phyloP scores from a whole-genome alignment of 2,113 vertebrate genomes.

The Macaca mulatta region DNA sequence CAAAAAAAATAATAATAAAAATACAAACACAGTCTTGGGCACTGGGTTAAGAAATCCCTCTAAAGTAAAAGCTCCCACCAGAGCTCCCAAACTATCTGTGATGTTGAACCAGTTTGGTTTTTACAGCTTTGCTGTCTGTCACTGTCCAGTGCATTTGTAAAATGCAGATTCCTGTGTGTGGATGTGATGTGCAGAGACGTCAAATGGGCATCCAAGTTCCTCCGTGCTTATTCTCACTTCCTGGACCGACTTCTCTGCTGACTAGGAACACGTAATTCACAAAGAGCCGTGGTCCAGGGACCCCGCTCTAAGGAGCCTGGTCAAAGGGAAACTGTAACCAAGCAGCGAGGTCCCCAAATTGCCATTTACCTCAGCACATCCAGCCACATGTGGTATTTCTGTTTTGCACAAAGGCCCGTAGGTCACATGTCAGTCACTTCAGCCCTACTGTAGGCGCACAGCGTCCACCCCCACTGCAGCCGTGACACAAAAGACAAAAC shows the following conservation, averaged over 20 bases:
- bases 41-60: background rate
- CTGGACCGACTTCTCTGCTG: background rate
- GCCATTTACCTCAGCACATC: background rate
- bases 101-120: background rate
- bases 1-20: too few species aligned
- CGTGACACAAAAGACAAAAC: background rate
- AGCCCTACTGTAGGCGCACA: too few species aligned
- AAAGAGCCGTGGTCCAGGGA: accelerated
- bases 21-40: background rate
- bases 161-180: accelerated
- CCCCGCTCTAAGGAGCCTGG: background rate
- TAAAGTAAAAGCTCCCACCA: background rate
- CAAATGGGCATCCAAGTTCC: background rate
- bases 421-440: background rate
- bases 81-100: background rate
- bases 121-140: background rate
- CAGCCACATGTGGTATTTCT: background rate
- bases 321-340: background rate
- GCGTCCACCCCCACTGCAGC: background rate
- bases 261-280: background rate
- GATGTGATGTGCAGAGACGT: accelerated
- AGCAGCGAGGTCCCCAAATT: background rate
- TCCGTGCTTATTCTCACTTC: background rate
- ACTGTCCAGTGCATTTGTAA: background rate
- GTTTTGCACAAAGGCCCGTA: background rate